Evolutionary conservation across 1,140 invertebrate species (phyloP).

Genomic region (Lucilia cuprina): DNA sequence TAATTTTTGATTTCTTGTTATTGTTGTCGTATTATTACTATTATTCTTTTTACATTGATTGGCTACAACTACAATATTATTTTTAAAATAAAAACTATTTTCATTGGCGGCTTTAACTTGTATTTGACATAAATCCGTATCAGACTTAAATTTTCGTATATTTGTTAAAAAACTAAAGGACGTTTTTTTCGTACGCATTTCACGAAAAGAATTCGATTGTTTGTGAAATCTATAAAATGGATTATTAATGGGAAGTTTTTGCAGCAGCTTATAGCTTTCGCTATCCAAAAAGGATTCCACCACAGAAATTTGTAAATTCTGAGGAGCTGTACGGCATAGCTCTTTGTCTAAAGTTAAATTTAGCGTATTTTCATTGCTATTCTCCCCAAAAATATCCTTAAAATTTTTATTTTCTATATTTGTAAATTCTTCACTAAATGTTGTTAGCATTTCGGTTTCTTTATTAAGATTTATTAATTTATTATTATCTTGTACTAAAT

Average conservation of each 20-base stretch:
- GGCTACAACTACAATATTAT: slow-evolving; percentile 55
- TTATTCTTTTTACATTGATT: slow-evolving; percentile 38
- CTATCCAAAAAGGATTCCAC: neutral
- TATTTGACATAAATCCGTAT: slow-evolving; percentile 45
- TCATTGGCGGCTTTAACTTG: slow-evolving; percentile 44
- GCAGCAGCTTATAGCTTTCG: slow-evolving; percentile 42
- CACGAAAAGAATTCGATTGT: slow-evolving; percentile 56
- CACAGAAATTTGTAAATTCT: neutral
- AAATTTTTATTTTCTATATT: neutral
- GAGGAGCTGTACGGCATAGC: neutral
- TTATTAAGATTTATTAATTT: neutral
- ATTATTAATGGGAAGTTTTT: slow-evolving; percentile 58
- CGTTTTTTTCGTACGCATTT: slow-evolving; percentile 40
- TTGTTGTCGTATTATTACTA: slow-evolving; percentile 39
- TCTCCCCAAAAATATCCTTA: neutral
- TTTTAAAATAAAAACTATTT: slow-evolving; percentile 61
- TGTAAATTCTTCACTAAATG: too few species aligned
- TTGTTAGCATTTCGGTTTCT: too few species aligned
- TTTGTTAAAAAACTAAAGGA: slow-evolving; percentile 21
- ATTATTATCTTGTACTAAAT: neutral
- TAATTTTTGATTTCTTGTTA: slow-evolving; percentile 16
- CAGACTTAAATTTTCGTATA: slow-evolving; percentile 44
- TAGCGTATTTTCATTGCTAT: neutral
- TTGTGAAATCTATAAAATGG: slow-evolving; percentile 60
- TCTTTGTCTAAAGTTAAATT: neutral